These are phyloP conservation scores for Anthopleura xanthogrammica DNA, from an alignment of 92 coral and sea anemone species.

Conservation along the genomic window DNA sequence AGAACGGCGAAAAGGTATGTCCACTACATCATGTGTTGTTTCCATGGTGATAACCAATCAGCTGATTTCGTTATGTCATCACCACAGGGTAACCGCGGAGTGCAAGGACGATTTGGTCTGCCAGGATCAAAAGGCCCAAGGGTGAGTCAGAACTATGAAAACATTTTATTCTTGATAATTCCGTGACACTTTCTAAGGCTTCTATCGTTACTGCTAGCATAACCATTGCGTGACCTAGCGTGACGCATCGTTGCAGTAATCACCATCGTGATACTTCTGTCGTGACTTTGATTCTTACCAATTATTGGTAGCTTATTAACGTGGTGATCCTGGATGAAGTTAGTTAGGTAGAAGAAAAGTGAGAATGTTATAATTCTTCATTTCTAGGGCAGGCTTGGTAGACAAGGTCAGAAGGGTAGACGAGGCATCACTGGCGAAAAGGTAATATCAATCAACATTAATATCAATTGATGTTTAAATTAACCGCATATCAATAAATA, in stretches of 20 bases:
- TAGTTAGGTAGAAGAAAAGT: no score
- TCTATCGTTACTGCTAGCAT: no score
- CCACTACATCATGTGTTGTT: neutral
- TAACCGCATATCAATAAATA: no score
- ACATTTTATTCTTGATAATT: neutral
- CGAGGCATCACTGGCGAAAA: constrained; percentile 32
- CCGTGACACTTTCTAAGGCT: neutral
- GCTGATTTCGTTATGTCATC: neutral
- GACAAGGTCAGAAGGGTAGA: constrained; percentile 41
- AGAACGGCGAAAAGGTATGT: constrained; percentile 40
- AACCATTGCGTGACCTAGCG: neutral
- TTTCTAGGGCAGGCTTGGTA: constrained; percentile 37
- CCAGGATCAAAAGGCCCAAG: constrained; percentile 51
- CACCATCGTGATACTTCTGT: neutral
- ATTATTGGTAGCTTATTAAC: no score
- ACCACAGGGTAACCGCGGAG: constrained; percentile 40
- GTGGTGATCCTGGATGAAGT: neutral
- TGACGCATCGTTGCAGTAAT: neutral
- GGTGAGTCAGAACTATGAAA: constrained; percentile 16
- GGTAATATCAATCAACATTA: constrained; percentile 3
- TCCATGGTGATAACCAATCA: neutral
- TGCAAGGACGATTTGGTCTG: constrained; percentile 41
- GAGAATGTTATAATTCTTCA: neutral
- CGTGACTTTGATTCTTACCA: neutral
- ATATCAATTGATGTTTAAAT: neutral